phyloP scores from a whole-genome alignment of 2,797 vertebrate species.

The Cottoperca gobio region DNA sequence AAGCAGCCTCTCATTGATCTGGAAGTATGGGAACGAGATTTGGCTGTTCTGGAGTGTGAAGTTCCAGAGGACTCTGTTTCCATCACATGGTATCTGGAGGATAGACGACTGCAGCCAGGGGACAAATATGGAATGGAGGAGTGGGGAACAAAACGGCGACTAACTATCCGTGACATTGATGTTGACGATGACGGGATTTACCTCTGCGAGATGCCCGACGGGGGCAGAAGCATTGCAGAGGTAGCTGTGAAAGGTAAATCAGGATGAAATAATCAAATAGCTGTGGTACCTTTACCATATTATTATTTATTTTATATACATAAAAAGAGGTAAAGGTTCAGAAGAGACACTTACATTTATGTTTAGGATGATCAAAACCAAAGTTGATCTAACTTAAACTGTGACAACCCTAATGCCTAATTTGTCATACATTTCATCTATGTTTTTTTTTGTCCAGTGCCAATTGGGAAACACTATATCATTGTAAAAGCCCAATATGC shows the following conservation, averaged over 20 bases:
- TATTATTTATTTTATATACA: too few species aligned
- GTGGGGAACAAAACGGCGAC: constrained; percentile 90
- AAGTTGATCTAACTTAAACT: not conserved
- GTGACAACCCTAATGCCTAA: not conserved
- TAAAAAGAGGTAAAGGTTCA: not conserved
- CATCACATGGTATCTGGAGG: constrained; percentile 97
- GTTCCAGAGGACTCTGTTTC: constrained; percentile 94
- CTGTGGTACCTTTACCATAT: not conserved
- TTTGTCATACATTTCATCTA: not conserved
- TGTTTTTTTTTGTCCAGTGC: not conserved
- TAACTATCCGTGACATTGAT: constrained; percentile 93
- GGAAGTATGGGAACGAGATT: constrained; percentile 92
- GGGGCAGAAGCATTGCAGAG: constrained; percentile 94
- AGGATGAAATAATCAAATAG: not conserved
- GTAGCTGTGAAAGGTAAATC: constrained; percentile 95
- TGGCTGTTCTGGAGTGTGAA: constrained; percentile 95
- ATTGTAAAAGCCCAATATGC: not conserved
- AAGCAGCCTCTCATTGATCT: constrained; percentile 93
- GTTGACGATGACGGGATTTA: constrained; percentile 97
- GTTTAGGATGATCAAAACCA: constrained; percentile 7
- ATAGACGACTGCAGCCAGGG: constrained; percentile 93
- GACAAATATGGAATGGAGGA: constrained; percentile 97
- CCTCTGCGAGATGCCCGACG: constrained; percentile 97
- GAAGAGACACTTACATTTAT: not conserved
- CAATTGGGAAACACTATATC: not conserved